phyloP scores from a whole-genome alignment of 2,113 vertebrate species.

The Chrysemys picta region DNA sequence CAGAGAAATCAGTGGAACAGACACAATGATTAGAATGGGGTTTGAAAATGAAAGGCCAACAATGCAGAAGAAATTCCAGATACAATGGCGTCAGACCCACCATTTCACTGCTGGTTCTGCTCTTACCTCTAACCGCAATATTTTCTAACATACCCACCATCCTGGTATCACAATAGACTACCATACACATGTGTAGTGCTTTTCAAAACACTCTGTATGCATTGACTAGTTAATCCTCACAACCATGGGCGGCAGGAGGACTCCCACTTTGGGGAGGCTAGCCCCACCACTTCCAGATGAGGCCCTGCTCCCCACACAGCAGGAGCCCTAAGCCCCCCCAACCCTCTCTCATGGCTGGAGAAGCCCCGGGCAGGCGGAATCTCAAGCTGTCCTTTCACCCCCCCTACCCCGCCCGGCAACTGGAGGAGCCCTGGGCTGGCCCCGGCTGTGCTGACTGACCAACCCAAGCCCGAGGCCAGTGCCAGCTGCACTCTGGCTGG shows the following conservation, averaged over 20 bases:
- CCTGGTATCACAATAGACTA: background rate
- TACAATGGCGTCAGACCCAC: rapidly evolving
- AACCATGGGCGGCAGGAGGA: background rate
- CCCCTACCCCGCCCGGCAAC: no score
- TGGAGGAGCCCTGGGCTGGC: no score
- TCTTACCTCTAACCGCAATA: background rate
- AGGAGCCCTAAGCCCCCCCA: no score
- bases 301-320: no score
- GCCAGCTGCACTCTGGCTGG: no score
- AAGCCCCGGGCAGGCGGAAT: no score
- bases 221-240: background rate
- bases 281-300: no score
- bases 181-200: background rate
- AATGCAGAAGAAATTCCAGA: rapidly evolving
- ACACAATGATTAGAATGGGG: background rate
- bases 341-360: no score
- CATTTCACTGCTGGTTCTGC: background rate
- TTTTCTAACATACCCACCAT: rapidly evolving
- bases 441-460: no score
- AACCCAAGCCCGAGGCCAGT: no score
- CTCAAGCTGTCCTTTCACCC: no score
- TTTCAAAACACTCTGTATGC: background rate
- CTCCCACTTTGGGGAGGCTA: no score
- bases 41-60: rapidly evolving
- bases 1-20: background rate